phyloP scores from a whole-genome alignment of 2,797 vertebrate species.

The Cheirogaleus major region DNA sequence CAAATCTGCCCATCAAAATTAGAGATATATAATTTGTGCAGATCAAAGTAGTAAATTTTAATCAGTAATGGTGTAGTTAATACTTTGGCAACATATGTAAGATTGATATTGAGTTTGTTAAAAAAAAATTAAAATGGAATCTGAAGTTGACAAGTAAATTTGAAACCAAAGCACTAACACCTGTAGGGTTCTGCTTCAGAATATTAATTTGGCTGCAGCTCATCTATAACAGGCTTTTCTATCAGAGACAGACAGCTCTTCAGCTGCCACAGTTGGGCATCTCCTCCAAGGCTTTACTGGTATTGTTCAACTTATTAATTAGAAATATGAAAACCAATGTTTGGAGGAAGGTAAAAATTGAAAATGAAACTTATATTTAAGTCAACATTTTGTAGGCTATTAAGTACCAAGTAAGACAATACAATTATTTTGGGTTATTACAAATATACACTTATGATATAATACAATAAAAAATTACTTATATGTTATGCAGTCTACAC shows the following conservation, averaged over 20 bases:
- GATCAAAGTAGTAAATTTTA: constrained; percentile 69
- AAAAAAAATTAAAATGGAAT: constrained; percentile 16
- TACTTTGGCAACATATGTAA: constrained; percentile 55
- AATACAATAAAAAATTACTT: neutral
- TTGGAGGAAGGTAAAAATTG: neutral
- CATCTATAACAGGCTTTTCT: neutral
- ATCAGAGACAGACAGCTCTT: neutral
- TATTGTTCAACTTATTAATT: neutral
- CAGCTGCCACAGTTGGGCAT: neutral
- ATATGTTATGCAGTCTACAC: neutral
- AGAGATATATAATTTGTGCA: constrained; percentile 78
- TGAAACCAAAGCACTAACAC: constrained; percentile 17
- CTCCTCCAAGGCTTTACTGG: neutral
- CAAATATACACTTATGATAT: neutral
- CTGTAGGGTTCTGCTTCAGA: neutral
- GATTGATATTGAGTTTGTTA: constrained; percentile 52
- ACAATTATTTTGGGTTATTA: neutral
- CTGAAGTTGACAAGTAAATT: constrained; percentile 56
- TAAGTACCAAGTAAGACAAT: neutral
- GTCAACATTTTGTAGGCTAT: neutral
- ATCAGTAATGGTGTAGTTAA: constrained; percentile 69
- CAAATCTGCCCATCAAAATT: constrained; percentile 69
- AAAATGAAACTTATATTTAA: neutral
- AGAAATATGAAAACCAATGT: neutral
- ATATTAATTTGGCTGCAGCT: neutral